Evolutionary conservation across 2,797 vertebrate species (phyloP), one percentile per base, ranked within the genome.

Genomic region (Harpagifer antarcticus): DNA sequence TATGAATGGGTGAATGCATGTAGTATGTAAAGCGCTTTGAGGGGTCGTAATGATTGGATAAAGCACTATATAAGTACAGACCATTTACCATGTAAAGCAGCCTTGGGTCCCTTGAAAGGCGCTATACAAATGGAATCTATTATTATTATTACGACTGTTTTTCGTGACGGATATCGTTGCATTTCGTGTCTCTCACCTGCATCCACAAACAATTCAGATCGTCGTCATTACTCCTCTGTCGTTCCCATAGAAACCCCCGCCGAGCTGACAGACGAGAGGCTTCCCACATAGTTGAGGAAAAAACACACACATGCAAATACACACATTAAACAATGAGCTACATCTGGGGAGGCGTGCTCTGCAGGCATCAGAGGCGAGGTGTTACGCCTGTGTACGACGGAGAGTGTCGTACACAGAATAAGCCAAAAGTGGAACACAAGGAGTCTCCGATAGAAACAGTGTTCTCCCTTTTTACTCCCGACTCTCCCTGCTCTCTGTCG

Each of bases 221-320:
- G 81, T 93, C 89, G 86, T 93, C 84, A 91, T 91, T 87, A 91
- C 89, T 92, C 89, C 88, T 84, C 74, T 80, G 70, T 87, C 72
- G 93, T 95, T 94, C 82, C 94, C 94, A 94, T 95, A 87, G 94
- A 91, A 94, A 95, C 93, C 87, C 81, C 82, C 63, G 53, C 86
- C 76, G 86, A 86, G 89, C 89, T 92, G 92, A 93, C 84, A 89
- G 88, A 95, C 93, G 89, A 93, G 90, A 88, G 86, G 85, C 88
- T 88, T 92, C 92, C 91, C 86, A 92, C 91, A 74, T 88, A 76
- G 76, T 77, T 67, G 61, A 67, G 33, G 27, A 27, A 76, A 70
- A 82, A 79, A 65, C 58, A 62, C 56, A 20, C 47, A 69, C 72
- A 67, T 14, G 4, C 77, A 69, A 37, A 48, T 48, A 67, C 68